Evolutionary conservation across 2,797 vertebrate genomes (phyloP), one percentile per base, ranked within the genome.

Genomic region (Gymnoscopelus microlampas): DNA sequence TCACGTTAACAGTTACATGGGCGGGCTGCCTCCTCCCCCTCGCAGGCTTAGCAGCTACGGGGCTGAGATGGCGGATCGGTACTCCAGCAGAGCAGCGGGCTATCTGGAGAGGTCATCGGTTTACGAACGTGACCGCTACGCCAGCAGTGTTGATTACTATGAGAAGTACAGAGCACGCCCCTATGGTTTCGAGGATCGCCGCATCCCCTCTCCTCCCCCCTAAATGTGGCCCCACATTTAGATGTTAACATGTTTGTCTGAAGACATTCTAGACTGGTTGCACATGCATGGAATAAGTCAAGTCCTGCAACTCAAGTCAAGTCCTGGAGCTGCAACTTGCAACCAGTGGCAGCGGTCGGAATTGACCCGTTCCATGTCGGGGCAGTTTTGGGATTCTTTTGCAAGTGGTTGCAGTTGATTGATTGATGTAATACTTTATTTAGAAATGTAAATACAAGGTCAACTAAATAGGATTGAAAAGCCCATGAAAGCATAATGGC

Each of bases 161-260:
- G 91, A 93, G 63, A 94, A 92, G 66, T 94, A 81, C 88, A 82
- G 91, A 70, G 87, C 88, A 76, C 84, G 35, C 48, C 83, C 92
- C 35, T 86, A 87, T 44, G 91, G 86, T 80, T 91, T 89, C 50
- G 92, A 93, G 62, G 90, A 91, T 23, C 86, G 90, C 58, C 89
- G 81, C 66, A 68, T 91, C 88, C 85, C 93, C 91, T 94, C 88
- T 83, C 87, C 89, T 47, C 94, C 92, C 65, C 95, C 92, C 9
- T 60, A 51, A 49, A 51, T 2, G 55, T 23, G 11, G 57, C 55
- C 15, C 7, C 5, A 39, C 11, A 59, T 29, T 14, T 23, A 68
- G 1, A 8, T 6, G 5, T 8, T 39, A 9, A 39, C 39, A 39
- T 39, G 0, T 60, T 12, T 55, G 13, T 50, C 48, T 50, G 23